Evolutionary conservation across 2,888 invertebrate species (phyloP), one percentile per base, ranked within the genome.

Genomic region (Auanema sp.): DNA sequence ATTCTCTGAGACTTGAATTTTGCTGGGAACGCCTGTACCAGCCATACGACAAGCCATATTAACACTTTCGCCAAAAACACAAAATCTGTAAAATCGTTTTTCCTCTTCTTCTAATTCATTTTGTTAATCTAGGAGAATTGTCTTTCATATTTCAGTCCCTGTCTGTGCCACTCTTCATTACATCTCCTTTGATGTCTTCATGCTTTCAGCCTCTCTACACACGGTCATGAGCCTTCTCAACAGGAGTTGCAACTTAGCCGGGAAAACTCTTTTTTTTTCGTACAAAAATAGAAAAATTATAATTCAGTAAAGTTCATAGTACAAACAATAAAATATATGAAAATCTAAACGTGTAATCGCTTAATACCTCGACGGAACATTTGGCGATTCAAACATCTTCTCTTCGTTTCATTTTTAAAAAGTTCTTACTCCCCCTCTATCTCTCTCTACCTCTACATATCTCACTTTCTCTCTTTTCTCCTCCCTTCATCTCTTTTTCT

Each of bases 41-140:
- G 71, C 75, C 75, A 75, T 75, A 60, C 70, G 65, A 49, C 71
- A 73, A n/a, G 75, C 71, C 65, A 71, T 66, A 44, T 73, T 75
- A 0, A 75, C 75, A 11, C 72, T 70, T 24, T 75, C 75, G 12
- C 75, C 75, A 49, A 75, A 75, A 3, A 75, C 60, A 44, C 75
- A 75, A 25, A 75, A 75, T 50, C 75, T 69, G 47, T 44, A 66
- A 55, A n/a, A 11, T 42, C 14, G 11, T 24, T 33, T 33, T 3
- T 33, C 8, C 3, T 5, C 33, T 3, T 33, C 4, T 33, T 33
- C 33, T n/a, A 33, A 14, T 25, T 21, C 49, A 40, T 51, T 40
- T 43, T 12, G 5, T 47, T 44, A 11, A 44, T 21, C 24, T n/a
- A n/a, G 8, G 33, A 33, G 33, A 8, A 33, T 33, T 5, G 33